These are phyloP conservation scores for Danio jaintianensis DNA, from an alignment of 2,797 vertebrate genomes.

Conservation along the genomic window DNA sequence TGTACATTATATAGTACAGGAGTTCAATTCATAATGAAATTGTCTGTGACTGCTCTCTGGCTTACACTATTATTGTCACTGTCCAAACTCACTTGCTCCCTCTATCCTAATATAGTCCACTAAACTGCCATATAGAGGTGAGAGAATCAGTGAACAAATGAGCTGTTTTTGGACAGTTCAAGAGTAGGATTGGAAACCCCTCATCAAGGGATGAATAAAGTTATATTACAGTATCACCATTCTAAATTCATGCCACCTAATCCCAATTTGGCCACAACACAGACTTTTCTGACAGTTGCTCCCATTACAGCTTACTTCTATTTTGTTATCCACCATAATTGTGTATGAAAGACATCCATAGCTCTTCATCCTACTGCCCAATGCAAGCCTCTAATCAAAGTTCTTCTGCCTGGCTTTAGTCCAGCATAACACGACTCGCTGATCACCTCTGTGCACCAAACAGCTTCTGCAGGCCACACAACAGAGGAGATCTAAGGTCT, in stretches of 20 bases:
- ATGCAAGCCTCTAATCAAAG: constrained; percentile 54
- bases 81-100: too few species aligned
- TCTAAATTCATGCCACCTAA: constrained; percentile 14
- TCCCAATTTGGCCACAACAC: constrained; percentile 7
- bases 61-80: too few species aligned
- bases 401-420: constrained; percentile 49
- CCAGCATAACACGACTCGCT: constrained; percentile 33
- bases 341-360: constrained; percentile 37
- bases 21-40: too few species aligned
- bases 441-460: constrained; percentile 15
- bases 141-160: too few species aligned
- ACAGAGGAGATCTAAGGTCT: neutral
- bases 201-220: neutral
- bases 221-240: neutral
- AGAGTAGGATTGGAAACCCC: too few species aligned
- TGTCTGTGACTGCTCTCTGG: too few species aligned
- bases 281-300: constrained; percentile 32
- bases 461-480: neutral
- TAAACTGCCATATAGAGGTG: too few species aligned
- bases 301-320: constrained; percentile 28
- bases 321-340: constrained; percentile 49
- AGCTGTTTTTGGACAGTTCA: too few species aligned
- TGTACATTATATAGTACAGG: too few species aligned
- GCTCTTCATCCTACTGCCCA: constrained; percentile 29
- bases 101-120: too few species aligned